Evolutionary conservation across 2,888 invertebrate genomes (phyloP), one percentile per base, ranked within the genome.

Genomic region (Pyrocoelia pectoralis): DNA sequence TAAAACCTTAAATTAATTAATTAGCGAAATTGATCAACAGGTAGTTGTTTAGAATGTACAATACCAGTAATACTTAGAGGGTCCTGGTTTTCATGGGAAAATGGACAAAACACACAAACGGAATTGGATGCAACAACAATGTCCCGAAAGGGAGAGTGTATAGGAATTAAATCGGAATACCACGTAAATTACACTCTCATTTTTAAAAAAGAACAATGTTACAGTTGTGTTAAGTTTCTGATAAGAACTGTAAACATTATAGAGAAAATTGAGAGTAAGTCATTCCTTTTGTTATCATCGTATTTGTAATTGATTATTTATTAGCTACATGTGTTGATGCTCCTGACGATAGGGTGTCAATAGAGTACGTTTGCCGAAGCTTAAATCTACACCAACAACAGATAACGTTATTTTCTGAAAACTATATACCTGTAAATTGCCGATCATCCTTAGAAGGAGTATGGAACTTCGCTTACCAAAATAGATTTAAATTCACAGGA

Each of bases 381-480:
- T 83, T 95, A 24, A 89, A 89, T 70, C 85, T 87, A 8, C 90
- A 94, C 77, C 93, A 94, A 74, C 92, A 94, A 73, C 82, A 94
- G 2, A 88, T 91, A 52, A 95, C 96, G 12, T 81, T 96, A 63
- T 96, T 95, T 77, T 92, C 94, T 41, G 94, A 95, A 76, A 95
- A 95, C 82, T 92, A 91, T 80, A 89, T 93, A 0, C 94, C 95
- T 33, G 88, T 95, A 1, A 96, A 96, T 81, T 97, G 96, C 75
- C 86, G 96, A 63, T 95, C 96, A 1, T 94, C 95, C 4, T 82
- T 97, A 38, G 96, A 97, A 85, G 96, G 96, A 58, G 95, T 96
- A n/a, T 97, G 95, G 95, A 94, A 94, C 74, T 97, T 97, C 84
- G 91, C 93, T 1, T 82, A 81, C 61, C 80, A 89, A 84, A 95